These are phyloP conservation scores for Eumacrocentrus americanus DNA, from an alignment of 2,888 invertebrate species.

Conservation along the genomic window DNA sequence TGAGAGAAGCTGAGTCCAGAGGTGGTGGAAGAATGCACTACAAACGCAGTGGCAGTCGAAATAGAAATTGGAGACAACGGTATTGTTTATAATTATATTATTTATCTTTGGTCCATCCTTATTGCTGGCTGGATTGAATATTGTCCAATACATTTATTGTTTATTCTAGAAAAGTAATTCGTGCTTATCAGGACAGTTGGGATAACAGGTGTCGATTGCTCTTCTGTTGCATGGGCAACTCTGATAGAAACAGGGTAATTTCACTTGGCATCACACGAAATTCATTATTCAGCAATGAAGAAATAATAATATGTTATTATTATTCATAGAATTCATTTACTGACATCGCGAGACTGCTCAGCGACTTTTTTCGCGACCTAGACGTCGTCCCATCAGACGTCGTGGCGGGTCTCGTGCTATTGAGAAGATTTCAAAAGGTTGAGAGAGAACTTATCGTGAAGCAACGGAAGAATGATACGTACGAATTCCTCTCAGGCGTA, in stretches of 20 bases:
- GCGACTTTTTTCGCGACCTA: conserved; percentile 86
- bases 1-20: conserved; percentile 75
- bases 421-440: conserved; percentile 80
- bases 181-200: conserved; percentile 89
- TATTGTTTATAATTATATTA: conserved; percentile 48
- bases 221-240: conserved; percentile 82
- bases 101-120: conserved; percentile 2
- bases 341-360: conserved; percentile 81
- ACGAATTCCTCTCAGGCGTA: conserved; percentile 85
- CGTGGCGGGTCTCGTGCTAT: conserved; percentile 79
- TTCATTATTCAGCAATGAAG: not conserved
- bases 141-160: no score
- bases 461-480: conserved; percentile 80
- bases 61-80: conserved; percentile 86
- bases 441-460: conserved; percentile 77
- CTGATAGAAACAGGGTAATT: conserved; percentile 73
- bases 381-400: conserved; percentile 90
- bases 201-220: conserved; percentile 80
- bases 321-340: conserved; percentile 76
- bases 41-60: conserved; percentile 76
- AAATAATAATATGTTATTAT: no score
- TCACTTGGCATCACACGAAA: not conserved
- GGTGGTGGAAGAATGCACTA: conserved; percentile 69
- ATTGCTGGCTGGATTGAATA: no score
- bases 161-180: conserved; percentile 76